A percentile compares a stretch with the other conserved stretches of the same genome.
Evolutionary conservation across 92 coral and sea anemone genomes (phyloP).

Genomic region (Porites divaricata): DNA sequence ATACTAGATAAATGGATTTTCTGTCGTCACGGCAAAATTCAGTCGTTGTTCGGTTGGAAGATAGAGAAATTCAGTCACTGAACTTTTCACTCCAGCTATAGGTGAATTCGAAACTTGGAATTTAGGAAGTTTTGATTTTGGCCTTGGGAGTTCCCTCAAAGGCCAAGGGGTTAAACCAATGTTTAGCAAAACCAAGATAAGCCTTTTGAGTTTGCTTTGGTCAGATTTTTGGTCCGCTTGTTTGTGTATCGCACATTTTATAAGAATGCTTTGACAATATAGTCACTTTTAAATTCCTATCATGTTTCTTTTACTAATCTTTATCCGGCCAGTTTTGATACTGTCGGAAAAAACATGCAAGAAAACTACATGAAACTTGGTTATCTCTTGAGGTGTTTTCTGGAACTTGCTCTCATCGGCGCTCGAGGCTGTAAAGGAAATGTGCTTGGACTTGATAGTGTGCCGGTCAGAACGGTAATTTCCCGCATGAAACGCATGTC

Average conservation of each 20-base stretch:
- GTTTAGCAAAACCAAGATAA: conserved; percentile 10
- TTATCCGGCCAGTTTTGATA: not conserved
- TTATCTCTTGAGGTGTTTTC: not conserved
- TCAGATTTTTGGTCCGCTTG: not conserved
- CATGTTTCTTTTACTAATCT: not conserved
- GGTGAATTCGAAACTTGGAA: not conserved
- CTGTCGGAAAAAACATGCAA: not conserved
- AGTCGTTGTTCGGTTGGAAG: no score
- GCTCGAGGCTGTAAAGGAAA: not conserved
- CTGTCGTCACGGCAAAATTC: no score
- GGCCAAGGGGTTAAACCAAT: not conserved
- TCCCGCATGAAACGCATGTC: no score
- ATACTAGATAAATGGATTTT: no score
- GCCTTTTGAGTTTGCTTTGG: conserved; percentile 1
- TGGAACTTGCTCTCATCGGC: not conserved
- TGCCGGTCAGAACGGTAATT: no score
- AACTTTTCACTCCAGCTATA: no score
- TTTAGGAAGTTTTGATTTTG: not conserved
- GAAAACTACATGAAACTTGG: not conserved
- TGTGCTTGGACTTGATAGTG: not conserved
- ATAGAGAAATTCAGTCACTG: no score
- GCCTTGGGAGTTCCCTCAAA: not conserved
- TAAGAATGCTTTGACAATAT: not conserved
- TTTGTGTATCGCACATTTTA: no score
- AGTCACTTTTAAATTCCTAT: not conserved